phyloP scores from a whole-genome alignment of 37 sponge, comb jelly and placozoan species.

The Lycopodina hypogea region DNA sequence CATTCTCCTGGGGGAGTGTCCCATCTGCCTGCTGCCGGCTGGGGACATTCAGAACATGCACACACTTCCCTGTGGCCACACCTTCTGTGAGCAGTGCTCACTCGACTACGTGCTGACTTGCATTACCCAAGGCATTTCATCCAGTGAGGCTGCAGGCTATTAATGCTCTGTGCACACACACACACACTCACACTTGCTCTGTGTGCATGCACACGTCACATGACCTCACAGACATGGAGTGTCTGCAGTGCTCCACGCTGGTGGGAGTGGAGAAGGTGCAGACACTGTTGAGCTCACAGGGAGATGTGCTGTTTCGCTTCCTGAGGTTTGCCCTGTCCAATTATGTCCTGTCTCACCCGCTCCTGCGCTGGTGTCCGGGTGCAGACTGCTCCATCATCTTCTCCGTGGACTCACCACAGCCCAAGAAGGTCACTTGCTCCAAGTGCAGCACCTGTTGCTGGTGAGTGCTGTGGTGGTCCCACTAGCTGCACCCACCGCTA shows the following conservation, averaged over 20 bases:
- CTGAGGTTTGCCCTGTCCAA: constrained; percentile 27
- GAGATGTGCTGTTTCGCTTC: neutral
- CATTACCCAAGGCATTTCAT: constrained; percentile 26
- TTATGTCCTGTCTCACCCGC: constrained; percentile 54
- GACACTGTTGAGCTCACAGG: constrained; percentile 1
- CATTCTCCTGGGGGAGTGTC: constrained; percentile 24
- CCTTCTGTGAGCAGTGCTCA: constrained; percentile 68
- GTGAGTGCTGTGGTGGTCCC: too few relatives aligned
- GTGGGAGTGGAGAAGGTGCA: constrained; percentile 47
- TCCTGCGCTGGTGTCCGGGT: constrained; percentile 86
- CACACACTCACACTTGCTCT: neutral
- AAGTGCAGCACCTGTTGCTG: constrained; percentile 57
- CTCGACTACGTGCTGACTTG: constrained; percentile 31
- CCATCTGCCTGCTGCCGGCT: constrained; percentile 34
- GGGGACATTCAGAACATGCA: constrained; percentile 3
- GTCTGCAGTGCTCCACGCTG: constrained; percentile 43
- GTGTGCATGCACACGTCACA: neutral
- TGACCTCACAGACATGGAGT: constrained; percentile 64
- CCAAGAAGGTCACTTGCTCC: constrained; percentile 68
- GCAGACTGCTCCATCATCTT: constrained; percentile 72
- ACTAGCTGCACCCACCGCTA: too few relatives aligned
- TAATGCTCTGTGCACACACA: neutral
- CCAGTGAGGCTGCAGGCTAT: constrained; percentile 4
- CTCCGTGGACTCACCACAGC: constrained; percentile 32
- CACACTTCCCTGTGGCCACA: constrained; percentile 65